Conservation (phyloP, 2,797 vertebrate species). For the Mionectes olivaceus region DNA sequence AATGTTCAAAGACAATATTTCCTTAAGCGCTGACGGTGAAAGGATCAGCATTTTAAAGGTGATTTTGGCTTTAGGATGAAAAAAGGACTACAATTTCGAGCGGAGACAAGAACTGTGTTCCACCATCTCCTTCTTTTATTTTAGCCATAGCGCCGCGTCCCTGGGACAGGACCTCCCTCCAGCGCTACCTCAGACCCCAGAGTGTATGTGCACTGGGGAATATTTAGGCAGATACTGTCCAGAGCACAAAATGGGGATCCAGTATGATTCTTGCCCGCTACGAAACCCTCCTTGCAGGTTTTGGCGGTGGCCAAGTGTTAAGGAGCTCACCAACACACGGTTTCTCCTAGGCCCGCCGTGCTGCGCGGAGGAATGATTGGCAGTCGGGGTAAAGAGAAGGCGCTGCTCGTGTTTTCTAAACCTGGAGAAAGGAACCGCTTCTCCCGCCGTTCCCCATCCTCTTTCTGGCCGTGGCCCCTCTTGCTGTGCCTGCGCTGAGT, state of each 20-base stretch:
- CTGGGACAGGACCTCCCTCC: neutral
- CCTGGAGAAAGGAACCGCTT: neutral
- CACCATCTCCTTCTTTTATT: neutral
- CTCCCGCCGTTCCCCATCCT: neutral
- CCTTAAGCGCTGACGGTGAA: neutral
- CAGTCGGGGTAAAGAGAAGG: neutral
- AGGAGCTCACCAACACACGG: neutral
- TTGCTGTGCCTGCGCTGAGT: neutral
- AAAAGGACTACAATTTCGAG: neutral
- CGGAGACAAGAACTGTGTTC: neutral
- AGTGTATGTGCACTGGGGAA: neutral
- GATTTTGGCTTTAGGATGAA: neutral
- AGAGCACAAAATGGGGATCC: neutral
- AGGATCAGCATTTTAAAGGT: neutral
- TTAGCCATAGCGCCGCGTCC: neutral
- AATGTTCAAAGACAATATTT: neutral
- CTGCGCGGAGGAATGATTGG: neutral
- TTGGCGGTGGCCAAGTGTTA: rapidly evolving
- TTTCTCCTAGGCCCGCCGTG: neutral
- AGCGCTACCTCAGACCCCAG: neutral
- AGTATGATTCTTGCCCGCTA: rapidly evolving
- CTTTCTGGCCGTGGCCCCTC: neutral
- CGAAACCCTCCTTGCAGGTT: neutral
- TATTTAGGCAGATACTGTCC: neutral
- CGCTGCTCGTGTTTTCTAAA: neutral